phyloP scores from a whole-genome alignment of 2,797 vertebrate species.

The Parauchenoglanis ngamensis region DNA sequence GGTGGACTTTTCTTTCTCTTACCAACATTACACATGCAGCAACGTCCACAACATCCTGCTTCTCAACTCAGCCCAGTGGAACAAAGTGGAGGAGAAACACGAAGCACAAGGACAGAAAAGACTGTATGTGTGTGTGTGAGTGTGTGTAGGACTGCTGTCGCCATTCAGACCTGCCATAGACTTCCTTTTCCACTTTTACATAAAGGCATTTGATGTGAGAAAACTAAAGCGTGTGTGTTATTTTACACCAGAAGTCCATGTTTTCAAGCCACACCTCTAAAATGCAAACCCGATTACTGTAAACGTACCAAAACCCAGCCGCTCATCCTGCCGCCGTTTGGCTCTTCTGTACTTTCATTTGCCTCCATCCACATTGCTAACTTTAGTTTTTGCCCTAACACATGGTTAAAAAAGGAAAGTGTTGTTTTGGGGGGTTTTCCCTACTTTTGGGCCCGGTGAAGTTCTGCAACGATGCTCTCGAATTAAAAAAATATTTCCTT shows the following conservation, averaged over 20 bases:
- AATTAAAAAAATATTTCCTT: neutral
- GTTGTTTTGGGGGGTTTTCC: neutral
- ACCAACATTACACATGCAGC: neutral
- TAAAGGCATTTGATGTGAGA: slow-evolving; percentile 76
- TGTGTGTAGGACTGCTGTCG: slow-evolving; percentile 52
- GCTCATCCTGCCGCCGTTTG: neutral
- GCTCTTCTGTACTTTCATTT: neutral
- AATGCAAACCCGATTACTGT: neutral
- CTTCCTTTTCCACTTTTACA: slow-evolving; percentile 78
- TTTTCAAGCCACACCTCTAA: neutral
- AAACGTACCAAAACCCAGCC: neutral
- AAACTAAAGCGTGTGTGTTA: slow-evolving; percentile 41
- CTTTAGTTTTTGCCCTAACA: neutral
- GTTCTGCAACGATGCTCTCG: neutral
- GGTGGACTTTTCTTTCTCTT: slow-evolving; percentile 47
- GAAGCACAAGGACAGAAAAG: slow-evolving; percentile 54
- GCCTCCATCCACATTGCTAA: neutral
- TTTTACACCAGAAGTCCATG: neutral
- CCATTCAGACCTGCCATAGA: slow-evolving; percentile 65
- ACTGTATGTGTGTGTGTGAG: slow-evolving; percentile 38
- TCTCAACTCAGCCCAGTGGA: neutral
- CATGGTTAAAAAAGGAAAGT: neutral
- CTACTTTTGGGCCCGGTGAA: neutral
- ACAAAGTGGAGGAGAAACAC: slow-evolving; percentile 45
- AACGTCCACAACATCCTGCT: neutral